Conservation (phyloP, 2,797 vertebrate genomes). For the Galaxias olidus region DNA sequence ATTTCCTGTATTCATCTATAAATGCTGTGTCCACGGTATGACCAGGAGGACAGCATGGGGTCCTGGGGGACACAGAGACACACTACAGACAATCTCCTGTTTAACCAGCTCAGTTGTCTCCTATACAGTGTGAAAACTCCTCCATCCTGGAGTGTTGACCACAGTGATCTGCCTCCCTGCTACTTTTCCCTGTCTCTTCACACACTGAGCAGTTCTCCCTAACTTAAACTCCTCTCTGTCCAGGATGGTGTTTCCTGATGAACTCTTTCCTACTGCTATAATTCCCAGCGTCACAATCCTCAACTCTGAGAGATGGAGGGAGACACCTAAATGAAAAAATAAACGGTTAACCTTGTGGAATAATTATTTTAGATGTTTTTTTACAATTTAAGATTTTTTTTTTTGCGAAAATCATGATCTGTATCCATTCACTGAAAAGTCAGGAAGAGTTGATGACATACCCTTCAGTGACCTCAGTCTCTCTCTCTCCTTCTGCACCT, state of each 20-base stretch:
- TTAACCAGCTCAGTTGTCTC: background rate
- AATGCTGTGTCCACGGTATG: background rate
- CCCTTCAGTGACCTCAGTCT: background rate
- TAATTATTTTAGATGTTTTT: too few species aligned
- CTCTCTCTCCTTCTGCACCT: background rate
- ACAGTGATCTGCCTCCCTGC: background rate
- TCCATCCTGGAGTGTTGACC: conserved; percentile 7
- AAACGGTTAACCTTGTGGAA: too few species aligned
- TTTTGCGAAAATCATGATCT: too few species aligned
- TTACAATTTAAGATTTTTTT: too few species aligned
- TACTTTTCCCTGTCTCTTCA: background rate
- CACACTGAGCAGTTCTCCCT: conserved; percentile 1
- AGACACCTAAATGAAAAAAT: too few species aligned
- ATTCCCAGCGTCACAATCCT: background rate
- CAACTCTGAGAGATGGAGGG: background rate
- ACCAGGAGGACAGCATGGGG: background rate
- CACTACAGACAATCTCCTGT: background rate
- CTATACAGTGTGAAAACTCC: background rate
- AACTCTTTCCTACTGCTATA: background rate
- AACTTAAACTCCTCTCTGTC: background rate
- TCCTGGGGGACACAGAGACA: background rate
- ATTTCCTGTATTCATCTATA: background rate
- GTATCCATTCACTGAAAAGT: too few species aligned
- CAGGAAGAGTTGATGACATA: background rate
- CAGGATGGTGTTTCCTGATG: conserved; percentile 3